These are phyloP conservation scores for Xestia c-nigrum DNA, from an alignment of 2,888 invertebrate species.

Conservation along the genomic window DNA sequence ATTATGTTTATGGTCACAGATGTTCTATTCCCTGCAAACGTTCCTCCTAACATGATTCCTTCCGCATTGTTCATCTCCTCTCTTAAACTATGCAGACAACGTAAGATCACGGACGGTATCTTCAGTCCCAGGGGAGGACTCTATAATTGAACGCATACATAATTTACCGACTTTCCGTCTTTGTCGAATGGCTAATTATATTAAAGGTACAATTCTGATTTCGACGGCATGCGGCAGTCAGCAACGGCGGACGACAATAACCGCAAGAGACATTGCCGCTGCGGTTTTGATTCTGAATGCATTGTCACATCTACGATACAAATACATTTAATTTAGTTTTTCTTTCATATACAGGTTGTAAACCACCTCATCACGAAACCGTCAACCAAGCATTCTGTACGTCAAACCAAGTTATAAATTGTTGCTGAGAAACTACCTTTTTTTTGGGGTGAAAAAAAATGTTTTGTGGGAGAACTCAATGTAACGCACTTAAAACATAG, in stretches of 20 bases:
- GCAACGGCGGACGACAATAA: background rate
- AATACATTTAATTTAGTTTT: too few relatives aligned
- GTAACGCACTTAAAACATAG: too few relatives aligned
- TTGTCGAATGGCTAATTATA: slow-evolving; percentile 69
- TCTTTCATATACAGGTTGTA: too few relatives aligned
- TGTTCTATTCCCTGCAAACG: background rate
- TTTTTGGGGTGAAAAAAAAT: too few relatives aligned
- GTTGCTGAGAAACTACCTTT: too few relatives aligned
- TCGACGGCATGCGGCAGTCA: background rate
- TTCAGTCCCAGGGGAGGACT: slow-evolving; percentile 43
- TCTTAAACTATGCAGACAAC: slow-evolving; percentile 28
- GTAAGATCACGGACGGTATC: slow-evolving; percentile 38
- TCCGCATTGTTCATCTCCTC: slow-evolving; percentile 1
- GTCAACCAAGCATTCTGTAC: too few relatives aligned
- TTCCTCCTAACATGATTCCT: background rate
- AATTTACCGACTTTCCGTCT: slow-evolving; percentile 64
- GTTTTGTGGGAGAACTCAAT: too few relatives aligned
- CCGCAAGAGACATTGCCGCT: background rate
- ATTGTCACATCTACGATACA: background rate
- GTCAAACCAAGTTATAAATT: too few relatives aligned
- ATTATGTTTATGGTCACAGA: background rate
- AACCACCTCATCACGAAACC: too few relatives aligned
- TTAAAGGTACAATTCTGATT: slow-evolving; percentile 56
- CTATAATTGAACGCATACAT: slow-evolving; percentile 68
- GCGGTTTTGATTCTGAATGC: background rate